Percentiles rank a stretch among this genome's conserved stretches.
These are phyloP conservation scores for Trachelus tabidus DNA, from an alignment of 2,888 invertebrate species.

Conservation along the genomic window DNA sequence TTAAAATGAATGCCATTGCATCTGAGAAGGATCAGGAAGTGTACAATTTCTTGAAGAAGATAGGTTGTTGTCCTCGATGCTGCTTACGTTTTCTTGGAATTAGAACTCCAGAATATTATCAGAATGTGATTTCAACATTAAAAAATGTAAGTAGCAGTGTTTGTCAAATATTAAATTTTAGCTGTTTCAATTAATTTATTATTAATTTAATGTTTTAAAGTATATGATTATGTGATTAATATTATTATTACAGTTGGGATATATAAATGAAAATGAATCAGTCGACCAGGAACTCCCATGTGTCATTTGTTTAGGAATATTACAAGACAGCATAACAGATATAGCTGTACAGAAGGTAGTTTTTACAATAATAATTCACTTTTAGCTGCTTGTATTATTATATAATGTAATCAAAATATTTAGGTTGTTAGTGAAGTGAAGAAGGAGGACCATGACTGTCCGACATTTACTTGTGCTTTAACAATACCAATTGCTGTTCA, in stretches of 20 bases:
- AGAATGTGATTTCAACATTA: constrained; percentile 67
- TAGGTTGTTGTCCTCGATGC: constrained; percentile 77
- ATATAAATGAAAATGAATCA: constrained; percentile 52
- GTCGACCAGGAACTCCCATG: constrained; percentile 71
- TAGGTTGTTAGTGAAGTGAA: constrained; percentile 38
- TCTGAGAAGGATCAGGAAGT: constrained; percentile 25
- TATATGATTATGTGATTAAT: constrained; percentile 25
- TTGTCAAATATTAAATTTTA: neutral
- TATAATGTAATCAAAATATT: neutral
- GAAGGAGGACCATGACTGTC: constrained; percentile 71
- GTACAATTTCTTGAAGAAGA: constrained; percentile 40
- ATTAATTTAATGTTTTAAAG: neutral
- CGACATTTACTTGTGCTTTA: constrained; percentile 76
- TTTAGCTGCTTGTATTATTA: constrained; percentile 1
- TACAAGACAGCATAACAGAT: constrained; percentile 72
- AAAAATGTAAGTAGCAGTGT: constrained; percentile 65
- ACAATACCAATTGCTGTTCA: constrained; percentile 77
- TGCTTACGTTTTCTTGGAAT: constrained; percentile 76
- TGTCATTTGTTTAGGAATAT: constrained; percentile 77
- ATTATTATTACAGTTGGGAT: constrained; percentile 38
- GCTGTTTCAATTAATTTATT: constrained; percentile 7
- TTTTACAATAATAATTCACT: constrained; percentile 35
- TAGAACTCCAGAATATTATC: constrained; percentile 70
- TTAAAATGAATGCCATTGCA: neutral
- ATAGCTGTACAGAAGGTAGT: constrained; percentile 69